phyloP scores from a whole-genome alignment of 2,888 invertebrate genomes.

The Argynnis bischoffii region DNA sequence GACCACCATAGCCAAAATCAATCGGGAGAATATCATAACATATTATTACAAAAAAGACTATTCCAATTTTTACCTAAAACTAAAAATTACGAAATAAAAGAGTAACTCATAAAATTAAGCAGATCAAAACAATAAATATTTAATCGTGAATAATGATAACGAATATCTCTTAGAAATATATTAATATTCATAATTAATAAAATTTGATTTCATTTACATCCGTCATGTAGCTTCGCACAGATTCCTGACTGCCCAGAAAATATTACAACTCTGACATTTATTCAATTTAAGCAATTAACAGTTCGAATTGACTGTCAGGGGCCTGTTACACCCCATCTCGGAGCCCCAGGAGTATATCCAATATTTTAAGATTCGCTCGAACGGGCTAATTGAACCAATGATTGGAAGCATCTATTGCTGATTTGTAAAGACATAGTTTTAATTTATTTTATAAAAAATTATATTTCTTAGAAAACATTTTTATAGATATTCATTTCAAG shows the following conservation, averaged over 20 bases:
- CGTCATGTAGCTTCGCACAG: background rate
- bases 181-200: background rate
- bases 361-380: background rate
- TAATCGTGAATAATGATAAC: no score
- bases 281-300: slow-evolving; percentile 30
- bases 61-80: no score
- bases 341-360: background rate
- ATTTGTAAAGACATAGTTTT: background rate
- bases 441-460: background rate
- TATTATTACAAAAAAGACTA: no score
- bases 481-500: no score
- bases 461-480: background rate
- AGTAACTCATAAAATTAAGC: no score
- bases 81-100: no score
- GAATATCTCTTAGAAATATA: background rate
- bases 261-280: slow-evolving; percentile 25
- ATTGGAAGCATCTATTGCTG: background rate
- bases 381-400: slow-evolving; percentile 1
- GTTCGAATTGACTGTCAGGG: slow-evolving; percentile 12
- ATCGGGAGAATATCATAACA: no score
- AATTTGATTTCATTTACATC: background rate
- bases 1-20: no score
- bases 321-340: no score
- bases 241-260: slow-evolving; percentile 10
- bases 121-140: no score